Base-by-base conservation (phyloP, 2,113 vertebrate genomes). In the Benitochromis conjunctus region DNA sequence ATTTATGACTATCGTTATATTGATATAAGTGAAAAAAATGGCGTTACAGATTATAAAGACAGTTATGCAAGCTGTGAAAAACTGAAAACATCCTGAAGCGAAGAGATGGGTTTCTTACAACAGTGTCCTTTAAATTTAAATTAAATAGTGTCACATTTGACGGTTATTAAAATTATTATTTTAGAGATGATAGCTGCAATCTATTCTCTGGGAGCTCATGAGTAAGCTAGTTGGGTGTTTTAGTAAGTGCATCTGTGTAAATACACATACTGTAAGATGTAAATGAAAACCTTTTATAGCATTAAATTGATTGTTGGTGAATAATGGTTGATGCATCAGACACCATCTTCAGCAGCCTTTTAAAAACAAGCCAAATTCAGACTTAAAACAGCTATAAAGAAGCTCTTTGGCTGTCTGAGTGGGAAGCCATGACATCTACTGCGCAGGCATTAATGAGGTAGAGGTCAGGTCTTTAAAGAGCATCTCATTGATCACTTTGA, bases 401-500 rank as follows among this genome's bases (percentile, higher is more conserved):
- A 74, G 58, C 38, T 53, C 29, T 80, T 31, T 38, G 18, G 74
- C 19, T 82, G 60, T 85, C 26, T 82, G 43, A 31, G 57, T 76
- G 29, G 56, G 11, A 85, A 69, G 55, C 74, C 62, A 12, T 84
- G 81, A 74, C 64, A 80, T 48, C 80, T 79, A 85, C 41, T 43
- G 56, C 26, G 9, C 56, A 62, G 79, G 51, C 84, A 88, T 84
- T 86, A 86, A 36, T 90, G 82, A 89, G 48, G 90, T 58, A 81
- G 84, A 90, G 88, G 87, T 86, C 85, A 80, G 79, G 57, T 82
- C 88, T 87, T 89, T 90, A 91, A 89, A 89, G 90, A 91, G 76
- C 69, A 80, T 78, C 29, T 41, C 51, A 83, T 74, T 89, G 89
- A 92, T 93, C 76, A 76, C 19, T 74, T 69, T 76, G 56, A 82